phyloP scores from a whole-genome alignment of 2,888 invertebrate genomes.

The Calameuta idolon region DNA sequence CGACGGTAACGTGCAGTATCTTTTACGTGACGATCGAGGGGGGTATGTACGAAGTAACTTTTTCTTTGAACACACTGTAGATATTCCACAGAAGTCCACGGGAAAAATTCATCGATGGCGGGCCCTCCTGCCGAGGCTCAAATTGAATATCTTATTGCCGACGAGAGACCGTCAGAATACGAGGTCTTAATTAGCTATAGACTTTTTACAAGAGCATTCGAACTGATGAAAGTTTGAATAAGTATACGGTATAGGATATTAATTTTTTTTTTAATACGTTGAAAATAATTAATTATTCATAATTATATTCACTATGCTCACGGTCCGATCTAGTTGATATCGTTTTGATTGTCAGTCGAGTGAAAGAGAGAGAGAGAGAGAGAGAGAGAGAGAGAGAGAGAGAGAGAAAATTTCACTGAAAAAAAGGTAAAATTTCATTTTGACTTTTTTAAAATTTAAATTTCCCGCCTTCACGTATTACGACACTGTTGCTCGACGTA shows the following conservation, averaged over 20 bases:
- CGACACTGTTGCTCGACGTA: not conserved
- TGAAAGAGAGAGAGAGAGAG: not conserved
- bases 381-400: not conserved
- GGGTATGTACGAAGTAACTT: not conserved
- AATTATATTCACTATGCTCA: not conserved
- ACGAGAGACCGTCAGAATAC: slow-evolving; percentile 13
- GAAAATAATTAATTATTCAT: not conserved
- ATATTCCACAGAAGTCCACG: not conserved
- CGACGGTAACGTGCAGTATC: too few relatives aligned
- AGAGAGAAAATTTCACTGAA: not conserved
- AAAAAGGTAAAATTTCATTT: not conserved
- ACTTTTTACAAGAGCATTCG: slow-evolving; percentile 37
- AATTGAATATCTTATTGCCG: slow-evolving; percentile 34
- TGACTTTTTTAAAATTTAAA: not conserved
- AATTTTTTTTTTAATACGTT: not conserved
- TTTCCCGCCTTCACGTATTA: not conserved
- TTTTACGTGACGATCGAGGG: too few relatives aligned
- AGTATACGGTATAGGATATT: not conserved
- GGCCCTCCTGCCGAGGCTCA: slow-evolving; percentile 1
- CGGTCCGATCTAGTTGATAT: too few relatives aligned
- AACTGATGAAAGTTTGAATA: slow-evolving; percentile 24
- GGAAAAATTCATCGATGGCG: not conserved
- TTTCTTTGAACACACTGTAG: not conserved
- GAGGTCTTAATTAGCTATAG: slow-evolving; percentile 44
- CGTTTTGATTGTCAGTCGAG: too few relatives aligned